phyloP scores from a whole-genome alignment of 2,113 vertebrate species.

The Hemiprocne comata region DNA sequence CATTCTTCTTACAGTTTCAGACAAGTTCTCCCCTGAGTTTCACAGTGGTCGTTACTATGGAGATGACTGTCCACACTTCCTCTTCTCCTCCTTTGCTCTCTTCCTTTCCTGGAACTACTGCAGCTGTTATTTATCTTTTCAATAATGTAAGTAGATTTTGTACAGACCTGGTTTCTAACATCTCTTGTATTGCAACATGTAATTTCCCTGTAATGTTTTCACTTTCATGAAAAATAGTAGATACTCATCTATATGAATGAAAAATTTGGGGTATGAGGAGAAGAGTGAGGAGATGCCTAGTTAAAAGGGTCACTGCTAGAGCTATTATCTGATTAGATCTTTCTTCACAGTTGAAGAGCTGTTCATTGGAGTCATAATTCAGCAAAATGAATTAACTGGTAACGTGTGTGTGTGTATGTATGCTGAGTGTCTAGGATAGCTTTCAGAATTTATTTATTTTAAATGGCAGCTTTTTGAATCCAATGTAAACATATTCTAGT shows the following conservation, averaged over 20 bases:
- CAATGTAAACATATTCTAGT: constrained; percentile 44
- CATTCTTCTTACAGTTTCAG: constrained; percentile 49
- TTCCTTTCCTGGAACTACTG: not conserved
- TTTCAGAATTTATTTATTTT: constrained; percentile 49
- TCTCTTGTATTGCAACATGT: not conserved
- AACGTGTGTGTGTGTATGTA: not conserved
- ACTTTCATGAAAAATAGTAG: not conserved
- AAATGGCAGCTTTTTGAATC: constrained; percentile 48
- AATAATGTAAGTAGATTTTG: not conserved
- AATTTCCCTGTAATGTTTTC: not conserved
- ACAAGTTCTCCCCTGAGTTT: constrained; percentile 44
- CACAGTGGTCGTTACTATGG: constrained; percentile 65
- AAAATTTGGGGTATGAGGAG: not conserved
- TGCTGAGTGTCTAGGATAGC: constrained; percentile 26
- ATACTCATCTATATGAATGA: not conserved
- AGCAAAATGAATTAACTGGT: constrained; percentile 31
- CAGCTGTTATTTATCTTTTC: constrained; percentile 33
- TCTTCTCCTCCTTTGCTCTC: not conserved
- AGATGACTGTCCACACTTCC: constrained; percentile 36
- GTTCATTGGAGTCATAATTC: not conserved
- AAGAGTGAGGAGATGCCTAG: not conserved
- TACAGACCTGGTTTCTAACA: not conserved
- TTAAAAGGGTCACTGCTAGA: not conserved
- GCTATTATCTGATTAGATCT: not conserved
- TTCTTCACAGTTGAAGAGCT: constrained; percentile 10